Evolutionary conservation across 2,113 vertebrate genomes (phyloP).

Genomic region (Paralichthys olivaceus): DNA sequence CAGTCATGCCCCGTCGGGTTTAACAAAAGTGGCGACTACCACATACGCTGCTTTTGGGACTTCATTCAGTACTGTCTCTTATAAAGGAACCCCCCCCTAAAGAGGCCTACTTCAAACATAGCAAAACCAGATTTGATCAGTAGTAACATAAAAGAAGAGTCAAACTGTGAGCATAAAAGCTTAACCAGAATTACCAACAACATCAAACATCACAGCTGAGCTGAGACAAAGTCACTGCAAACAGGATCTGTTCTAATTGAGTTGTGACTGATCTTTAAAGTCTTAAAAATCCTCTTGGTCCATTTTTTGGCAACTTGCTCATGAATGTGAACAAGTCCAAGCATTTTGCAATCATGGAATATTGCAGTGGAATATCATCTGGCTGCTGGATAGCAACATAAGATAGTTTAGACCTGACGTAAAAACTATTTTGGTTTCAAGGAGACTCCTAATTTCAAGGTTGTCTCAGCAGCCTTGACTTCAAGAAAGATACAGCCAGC

Average conservation of each 20-base stretch:
- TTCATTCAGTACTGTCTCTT: slow-evolving; percentile 67
- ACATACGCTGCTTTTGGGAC: slow-evolving; percentile 66
- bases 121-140: slow-evolving; percentile 40
- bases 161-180: slow-evolving; percentile 31
- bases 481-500: slow-evolving; percentile 18
- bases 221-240: background rate
- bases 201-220: slow-evolving; percentile 21
- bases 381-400: slow-evolving; percentile 42
- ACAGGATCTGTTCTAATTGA: background rate
- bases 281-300: background rate
- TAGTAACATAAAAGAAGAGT: slow-evolving; percentile 37
- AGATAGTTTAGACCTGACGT: slow-evolving; percentile 52
- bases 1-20: slow-evolving; percentile 75
- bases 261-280: slow-evolving; percentile 14
- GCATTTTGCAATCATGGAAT: slow-evolving; percentile 39
- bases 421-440: slow-evolving; percentile 54
- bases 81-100: slow-evolving; percentile 46
- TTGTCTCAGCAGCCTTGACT: slow-evolving; percentile 36
- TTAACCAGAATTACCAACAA: slow-evolving; percentile 10
- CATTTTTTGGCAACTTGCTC: slow-evolving; percentile 17
- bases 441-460: slow-evolving; percentile 48
- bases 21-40: slow-evolving; percentile 77
- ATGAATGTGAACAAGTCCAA: slow-evolving; percentile 39
- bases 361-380: slow-evolving; percentile 48
- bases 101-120: slow-evolving; percentile 57